These are phyloP conservation scores for Phymorhynchus buccinoides DNA, from an alignment of 1,140 invertebrate genomes.

Conservation along the genomic window DNA sequence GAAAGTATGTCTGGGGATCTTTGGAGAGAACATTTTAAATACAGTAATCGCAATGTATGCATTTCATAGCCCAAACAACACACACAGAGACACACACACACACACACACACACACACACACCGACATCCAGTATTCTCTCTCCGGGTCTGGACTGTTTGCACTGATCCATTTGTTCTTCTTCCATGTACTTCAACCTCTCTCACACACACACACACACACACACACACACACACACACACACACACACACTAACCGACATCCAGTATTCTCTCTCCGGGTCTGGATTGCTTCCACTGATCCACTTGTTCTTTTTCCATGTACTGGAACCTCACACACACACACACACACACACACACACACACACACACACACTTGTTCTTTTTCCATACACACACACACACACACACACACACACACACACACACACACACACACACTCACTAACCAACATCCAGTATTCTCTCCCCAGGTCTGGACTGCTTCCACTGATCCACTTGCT, in stretches of 20 bases:
- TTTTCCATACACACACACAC: background rate
- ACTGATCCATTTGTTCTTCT: background rate
- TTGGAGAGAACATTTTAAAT: too few species aligned
- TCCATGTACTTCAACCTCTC: background rate
- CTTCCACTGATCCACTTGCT: constrained; percentile 93
- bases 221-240: too few species aligned
- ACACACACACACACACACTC: background rate
- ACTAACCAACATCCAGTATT: constrained; percentile 83
- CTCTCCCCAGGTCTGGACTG: constrained; percentile 88
- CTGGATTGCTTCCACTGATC: too few species aligned
- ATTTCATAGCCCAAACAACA: too few species aligned
- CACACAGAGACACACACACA: too few species aligned
- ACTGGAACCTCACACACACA: background rate
- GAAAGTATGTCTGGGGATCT: too few species aligned
- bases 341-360: constrained; percentile 20
- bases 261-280: too few species aligned
- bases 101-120: too few species aligned
- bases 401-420: constrained; percentile 25
- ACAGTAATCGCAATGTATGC: too few species aligned
- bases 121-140: too few species aligned
- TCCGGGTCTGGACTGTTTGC: too few species aligned
- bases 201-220: background rate
- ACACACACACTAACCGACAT: too few species aligned
- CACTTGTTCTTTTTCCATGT: background rate
- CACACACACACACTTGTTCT: background rate